Evolutionary conservation across 2,888 invertebrate genomes (phyloP), one percentile per base, ranked within the genome.

Genomic region (Lymantria dispar): DNA sequence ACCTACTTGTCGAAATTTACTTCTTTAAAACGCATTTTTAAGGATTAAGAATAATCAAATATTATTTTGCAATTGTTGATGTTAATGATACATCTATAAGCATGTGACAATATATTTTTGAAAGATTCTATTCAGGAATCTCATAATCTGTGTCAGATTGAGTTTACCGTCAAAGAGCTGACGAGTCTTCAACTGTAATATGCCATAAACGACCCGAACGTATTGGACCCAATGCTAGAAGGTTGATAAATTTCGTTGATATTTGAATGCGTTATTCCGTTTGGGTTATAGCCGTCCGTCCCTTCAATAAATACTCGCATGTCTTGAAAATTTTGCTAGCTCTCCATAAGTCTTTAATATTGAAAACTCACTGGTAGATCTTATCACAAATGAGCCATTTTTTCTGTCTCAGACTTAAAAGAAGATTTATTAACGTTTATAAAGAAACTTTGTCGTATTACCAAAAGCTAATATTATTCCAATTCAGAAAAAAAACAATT

Each of bases 171-270:
- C 75, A 74, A 65, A 81, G 74, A 85, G 82, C 87, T 88, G 87
- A 87, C 87, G 87, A 85, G 80, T 80, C 80, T 79, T 73, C 80
- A 76, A 76, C 84, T 77, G 85, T 87, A 85, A 87, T 87, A 86
- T 75, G 80, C 85, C 78, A 87, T 88, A 87, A 87, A 87, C 84
- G 87, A 85, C 84, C 86, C 85, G 70, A 85, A 79, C 86, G 80
- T 88, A 87, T 87, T 85, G 87, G 80, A 76, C 79, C 80, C 83
- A 72, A 78, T 79, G 78, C 81, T 80, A 74, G 76, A 70, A 81
- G 81, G 82, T 87, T 87, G 85, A 88, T 87, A 86, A 87, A 87
- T 87, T 85, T 86, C 81, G 70, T 82, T 80, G 85, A 89, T 89
- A 89, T 87, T 88, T 87, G 89, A 87, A 89, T 87, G 83, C 78